Evolutionary conservation across 2,888 invertebrate species (phyloP), one percentile per base, ranked within the genome.

Genomic region (Seira musarum): DNA sequence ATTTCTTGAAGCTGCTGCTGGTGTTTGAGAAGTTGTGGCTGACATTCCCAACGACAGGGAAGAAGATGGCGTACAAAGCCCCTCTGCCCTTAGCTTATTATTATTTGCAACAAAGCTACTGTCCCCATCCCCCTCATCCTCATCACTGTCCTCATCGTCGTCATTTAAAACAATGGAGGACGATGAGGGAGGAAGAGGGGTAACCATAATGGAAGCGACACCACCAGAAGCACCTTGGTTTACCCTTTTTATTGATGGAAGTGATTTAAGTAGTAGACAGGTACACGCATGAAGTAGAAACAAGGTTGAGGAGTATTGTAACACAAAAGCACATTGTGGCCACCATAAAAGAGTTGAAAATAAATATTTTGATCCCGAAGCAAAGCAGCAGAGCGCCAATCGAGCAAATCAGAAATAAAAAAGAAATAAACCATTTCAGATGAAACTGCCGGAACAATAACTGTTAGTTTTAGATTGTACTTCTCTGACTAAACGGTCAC

Each of bases 201-300:
- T 30, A 19, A 57, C 46, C 66, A 21, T 53, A 30, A 60, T 17
- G 15, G 15, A 60, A 22, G 10, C 21, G 8, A 63, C 67, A 60
- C 30, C 79, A 80, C 60, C 61, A 72, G 67, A 76, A 82, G 65
- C 72, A 68, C 67, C 79, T 76, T 70, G 69, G 1, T 22, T 76
- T 76, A 70, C 76, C 69, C 76, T 76, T 76, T 65, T 65, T 17
- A 22, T 10, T 63, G 24, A 64, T 64, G 24, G n/a, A n/a, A n/a
- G n/a, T n/a, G n/a, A n/a, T n/a, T 63, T 63, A 2, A 13, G 22
- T 15, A 63, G 22, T 25, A 60, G 60, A 60, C 21, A 21, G 8
- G 60, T 1, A 60, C 10, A 21, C 10, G 60, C 10, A 17, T n/a
- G n/a, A n/a, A n/a, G n/a, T n/a, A n/a, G n/a, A n/a, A n/a, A n/a